Base-by-base conservation (phyloP, 2,888 invertebrate genomes). In the Labia minor region DNA sequence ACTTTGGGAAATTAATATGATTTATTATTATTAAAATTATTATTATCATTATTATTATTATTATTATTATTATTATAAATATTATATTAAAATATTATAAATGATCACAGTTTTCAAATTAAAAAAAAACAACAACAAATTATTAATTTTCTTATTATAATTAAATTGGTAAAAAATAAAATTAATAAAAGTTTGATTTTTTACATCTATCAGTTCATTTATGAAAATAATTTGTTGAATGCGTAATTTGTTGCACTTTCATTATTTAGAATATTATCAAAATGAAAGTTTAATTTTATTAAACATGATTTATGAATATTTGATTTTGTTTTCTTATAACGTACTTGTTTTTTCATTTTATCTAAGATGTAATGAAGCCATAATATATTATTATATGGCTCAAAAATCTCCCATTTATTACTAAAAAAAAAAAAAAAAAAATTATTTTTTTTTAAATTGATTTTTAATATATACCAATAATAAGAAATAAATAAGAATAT, bases 361-460 rank as follows among this genome's bases (percentile, higher is more conserved):
- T 88, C 86, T 65, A 90, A 81, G 62, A 89, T 80, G 79, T 96
- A 97, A 76, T 95, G 90, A 37, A 97, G 78, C 97, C 97, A 98
- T 69, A 92, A 81, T 63, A 95, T 81, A 80, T 97, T 97, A 11
- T 92, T 90, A 77, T 85, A 87, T 0, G 95, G 93, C 72, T 86
- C 84, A 80, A 88, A 95, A 66, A 77, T 78, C 73, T 86, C 82
- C 97, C 97, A 98, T 73, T 90, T 81, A 77, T 95, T 89, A 65
- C 92, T 92, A 81, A 71, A 76, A 74, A 26, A 6, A 26, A 6
- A 26, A 26, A 49, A 49, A 8, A 49, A n/a, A n/a, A n/a, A n/a
- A n/a, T n/a, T n/a, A n/a, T n/a, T n/a, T n/a, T n/a, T 33, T 33
- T 33, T 33, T 8, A 33, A 33, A 8, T 8, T 11, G 37, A 14